Evolutionary conservation across 2,888 invertebrate species (phyloP), one percentile per base, ranked within the genome.

Genomic region (Pecten maximus): DNA sequence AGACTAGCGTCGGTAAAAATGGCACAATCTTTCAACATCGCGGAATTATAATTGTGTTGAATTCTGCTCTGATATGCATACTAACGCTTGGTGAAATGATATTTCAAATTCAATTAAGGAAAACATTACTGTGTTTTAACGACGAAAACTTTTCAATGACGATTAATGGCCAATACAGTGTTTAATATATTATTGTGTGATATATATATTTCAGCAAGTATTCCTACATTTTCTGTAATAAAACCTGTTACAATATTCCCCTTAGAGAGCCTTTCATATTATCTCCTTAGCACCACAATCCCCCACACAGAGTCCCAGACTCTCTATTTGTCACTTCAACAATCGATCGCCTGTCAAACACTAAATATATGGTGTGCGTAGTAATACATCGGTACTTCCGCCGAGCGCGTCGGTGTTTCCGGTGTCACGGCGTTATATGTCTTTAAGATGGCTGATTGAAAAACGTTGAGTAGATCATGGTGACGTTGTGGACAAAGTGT

Each of bases 341-440:
- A 74, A 74, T 74, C 74, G 74, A 74, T 74, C 12, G 74, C 74
- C 74, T 74, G 74, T 74, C 74, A 74, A 74, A 23, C 74, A 28
- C 74, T 74, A 23, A 35, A 28, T 74, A 28, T 74, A 74, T 35
- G 35, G 74, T 74, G 74, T 74, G 74, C 74, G 74, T 74, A 74
- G 74, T 74, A 35, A 74, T 74, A 74, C 74, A 74, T 74, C 74
- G 74, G 74, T 74, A 74, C 74, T 74, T 74, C 74, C 74, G 74
- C 35, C 28, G 74, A 74, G 28, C 28, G 74, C 74, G 74, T 74
- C 74, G 74, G 74, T 74, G 74, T 74, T 28, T 74, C 74, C 74
- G 74, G 74, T 74, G 74, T 74, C 74, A 74, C 74, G 74, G 74
- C 74, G 74, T 74, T 74, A 74, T 74, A 74, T 74, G 74, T 74